Percentiles rank a stretch among this genome's conserved stretches.
These are phyloP conservation scores for Pan paniscus DNA, from an alignment of 2,113 vertebrate species.

Conservation along the genomic window DNA sequence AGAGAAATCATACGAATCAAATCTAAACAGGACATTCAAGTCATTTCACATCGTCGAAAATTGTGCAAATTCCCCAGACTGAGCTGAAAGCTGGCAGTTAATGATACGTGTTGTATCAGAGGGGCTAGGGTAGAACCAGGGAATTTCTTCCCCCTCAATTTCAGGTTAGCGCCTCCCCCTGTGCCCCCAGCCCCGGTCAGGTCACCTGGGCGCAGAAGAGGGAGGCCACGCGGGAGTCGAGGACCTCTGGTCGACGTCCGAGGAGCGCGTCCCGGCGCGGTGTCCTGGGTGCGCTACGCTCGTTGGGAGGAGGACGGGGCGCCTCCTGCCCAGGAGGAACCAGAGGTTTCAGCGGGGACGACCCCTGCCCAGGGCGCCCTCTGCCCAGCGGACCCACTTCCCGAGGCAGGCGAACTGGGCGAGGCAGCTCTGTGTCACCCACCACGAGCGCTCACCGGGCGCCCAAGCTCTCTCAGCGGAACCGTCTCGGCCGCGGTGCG, in stretches of 20 bases:
- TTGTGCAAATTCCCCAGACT: background rate
- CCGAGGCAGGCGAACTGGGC: background rate
- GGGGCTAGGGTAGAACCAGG: background rate
- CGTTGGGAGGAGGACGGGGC: background rate
- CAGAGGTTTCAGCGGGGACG: background rate
- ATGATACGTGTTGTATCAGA: background rate
- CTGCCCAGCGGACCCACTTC: background rate
- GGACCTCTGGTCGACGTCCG: background rate
- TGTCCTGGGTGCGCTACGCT: background rate
- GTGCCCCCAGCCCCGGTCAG: background rate
- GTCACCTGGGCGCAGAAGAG: background rate
- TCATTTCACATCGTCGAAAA: background rate
- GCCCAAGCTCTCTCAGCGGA: background rate
- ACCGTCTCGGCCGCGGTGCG: rapidly evolving
- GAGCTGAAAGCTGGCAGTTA: background rate
- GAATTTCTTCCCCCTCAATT: background rate
- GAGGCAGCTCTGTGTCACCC: background rate
- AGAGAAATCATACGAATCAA: background rate
- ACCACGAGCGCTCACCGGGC: background rate
- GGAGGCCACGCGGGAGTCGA: background rate
- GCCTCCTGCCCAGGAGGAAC: background rate
- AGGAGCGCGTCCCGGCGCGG: background rate
- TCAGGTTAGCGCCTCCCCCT: background rate
- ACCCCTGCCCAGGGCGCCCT: background rate
- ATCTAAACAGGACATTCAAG: background rate